These are phyloP conservation scores for Hipparchia sbordonii DNA, from an alignment of 2,888 invertebrate species.

Conservation along the genomic window DNA sequence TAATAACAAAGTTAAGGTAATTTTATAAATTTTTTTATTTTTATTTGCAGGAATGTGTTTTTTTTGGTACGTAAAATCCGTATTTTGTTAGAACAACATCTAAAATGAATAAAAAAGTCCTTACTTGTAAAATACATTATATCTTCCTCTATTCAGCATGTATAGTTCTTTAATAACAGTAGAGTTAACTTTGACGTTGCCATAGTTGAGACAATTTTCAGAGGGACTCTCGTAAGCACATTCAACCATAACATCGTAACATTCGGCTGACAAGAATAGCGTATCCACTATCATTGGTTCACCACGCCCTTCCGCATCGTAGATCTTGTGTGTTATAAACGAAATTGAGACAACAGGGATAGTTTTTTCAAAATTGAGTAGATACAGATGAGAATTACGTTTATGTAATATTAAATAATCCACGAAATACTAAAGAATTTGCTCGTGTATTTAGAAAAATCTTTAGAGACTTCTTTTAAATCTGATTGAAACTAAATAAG, in stretches of 20 bases:
- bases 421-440: not conserved
- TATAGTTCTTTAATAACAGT: constrained; percentile 70
- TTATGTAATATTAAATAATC: too few species aligned
- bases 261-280: constrained; percentile 79
- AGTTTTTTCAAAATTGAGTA: too few species aligned
- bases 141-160: constrained; percentile 82
- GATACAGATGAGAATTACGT: too few species aligned
- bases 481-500: too few species aligned
- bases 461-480: too few species aligned
- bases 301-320: constrained; percentile 69
- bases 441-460: not conserved
- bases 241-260: constrained; percentile 83
- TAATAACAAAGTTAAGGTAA: not conserved
- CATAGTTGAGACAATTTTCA: constrained; percentile 78
- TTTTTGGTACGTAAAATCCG: too few species aligned
- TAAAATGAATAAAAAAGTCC: constrained; percentile 32
- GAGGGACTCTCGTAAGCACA: constrained; percentile 71
- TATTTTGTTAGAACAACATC: not conserved
- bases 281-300: constrained; percentile 70
- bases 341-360: too few species aligned
- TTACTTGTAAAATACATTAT: constrained; percentile 81
- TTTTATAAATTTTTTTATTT: too few species aligned
- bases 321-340: constrained; percentile 55
- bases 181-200: constrained; percentile 82
- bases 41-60: too few species aligned